Conservation (phyloP, 2,888 invertebrate species). For the Drosophila pegasa region DNA sequence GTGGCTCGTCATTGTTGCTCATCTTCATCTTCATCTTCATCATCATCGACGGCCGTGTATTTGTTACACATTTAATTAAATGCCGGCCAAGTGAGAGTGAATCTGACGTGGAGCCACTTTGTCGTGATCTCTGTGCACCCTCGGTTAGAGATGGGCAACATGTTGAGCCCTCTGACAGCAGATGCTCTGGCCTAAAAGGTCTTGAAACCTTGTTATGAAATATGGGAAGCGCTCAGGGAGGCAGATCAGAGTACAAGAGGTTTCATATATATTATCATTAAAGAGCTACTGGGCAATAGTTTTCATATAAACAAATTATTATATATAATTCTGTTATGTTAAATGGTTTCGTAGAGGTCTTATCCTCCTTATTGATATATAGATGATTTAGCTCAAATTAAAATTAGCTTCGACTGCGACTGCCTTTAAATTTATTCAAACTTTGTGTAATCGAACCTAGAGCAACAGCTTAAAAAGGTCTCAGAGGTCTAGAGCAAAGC, state of each 20-base stretch:
- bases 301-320: neutral
- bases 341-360: neutral
- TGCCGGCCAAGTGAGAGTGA: conserved; percentile 50
- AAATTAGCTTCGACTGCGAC: neutral
- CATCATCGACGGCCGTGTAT: conserved; percentile 36
- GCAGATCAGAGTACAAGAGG: neutral
- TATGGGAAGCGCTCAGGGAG: neutral
- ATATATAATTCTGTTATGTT: neutral
- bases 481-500: conserved; percentile 1
- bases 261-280: neutral
- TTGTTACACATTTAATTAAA: conserved; percentile 63
- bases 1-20: conserved; percentile 46
- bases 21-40: conserved; percentile 50
- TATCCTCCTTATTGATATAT: neutral
- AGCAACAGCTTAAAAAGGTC: neutral
- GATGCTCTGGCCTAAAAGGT: neutral
- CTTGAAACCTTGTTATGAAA: neutral
- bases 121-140: conserved; percentile 42
- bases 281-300: neutral
- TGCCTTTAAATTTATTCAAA: neutral
- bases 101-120: conserved; percentile 41
- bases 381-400: neutral
- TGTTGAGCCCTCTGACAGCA: conserved; percentile 6
- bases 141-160: conserved; percentile 26
- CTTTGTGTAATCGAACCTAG: neutral